phyloP scores from a whole-genome alignment of 2,888 invertebrate genomes.

The Charanyca ferruginea region DNA sequence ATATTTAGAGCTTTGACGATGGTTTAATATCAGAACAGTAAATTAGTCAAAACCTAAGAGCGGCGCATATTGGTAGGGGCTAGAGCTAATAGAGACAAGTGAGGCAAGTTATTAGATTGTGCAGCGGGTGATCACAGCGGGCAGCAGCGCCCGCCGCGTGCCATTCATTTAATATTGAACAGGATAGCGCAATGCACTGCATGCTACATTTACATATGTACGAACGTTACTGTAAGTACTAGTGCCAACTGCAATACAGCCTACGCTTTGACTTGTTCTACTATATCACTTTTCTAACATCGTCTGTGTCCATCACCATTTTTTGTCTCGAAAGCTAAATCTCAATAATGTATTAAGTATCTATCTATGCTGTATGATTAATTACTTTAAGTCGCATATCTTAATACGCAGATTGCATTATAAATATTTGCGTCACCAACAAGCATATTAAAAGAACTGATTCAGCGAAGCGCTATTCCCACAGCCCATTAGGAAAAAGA shows the following conservation, averaged over 20 bases:
- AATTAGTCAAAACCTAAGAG: conserved; percentile 34
- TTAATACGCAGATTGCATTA: conserved; percentile 52
- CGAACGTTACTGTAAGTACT: conserved; percentile 45
- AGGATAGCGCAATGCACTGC: conserved; percentile 74
- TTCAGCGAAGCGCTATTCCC: conserved; percentile 62
- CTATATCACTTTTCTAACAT: conserved; percentile 43
- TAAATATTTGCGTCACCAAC: conserved; percentile 62
- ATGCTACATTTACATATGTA: conserved; percentile 66
- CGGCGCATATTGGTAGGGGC: conserved; percentile 35
- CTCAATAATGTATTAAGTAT: conserved; percentile 22
- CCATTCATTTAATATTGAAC: conserved; percentile 84
- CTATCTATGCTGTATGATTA: conserved; percentile 5
- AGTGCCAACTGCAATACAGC: conserved; percentile 56
- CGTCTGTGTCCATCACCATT: conserved; percentile 25
- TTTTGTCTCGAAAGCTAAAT: conserved; percentile 37
- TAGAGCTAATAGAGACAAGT: conserved; percentile 71
- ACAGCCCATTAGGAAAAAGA: conserved; percentile 65
- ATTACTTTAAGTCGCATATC: conserved; percentile 19
- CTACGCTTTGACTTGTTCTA: conserved; percentile 46
- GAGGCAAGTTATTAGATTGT: conserved; percentile 74
- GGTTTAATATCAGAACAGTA: conserved; percentile 11
- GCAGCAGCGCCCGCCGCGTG: conserved; percentile 71
- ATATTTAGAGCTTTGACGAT: background rate
- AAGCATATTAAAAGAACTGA: conserved; percentile 62
- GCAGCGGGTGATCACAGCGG: conserved; percentile 76